A percentile compares a stretch with the other conserved stretches of the same genome.
These are phyloP conservation scores for Pipra filicauda DNA, from an alignment of 2,113 vertebrate genomes.

Conservation along the genomic window DNA sequence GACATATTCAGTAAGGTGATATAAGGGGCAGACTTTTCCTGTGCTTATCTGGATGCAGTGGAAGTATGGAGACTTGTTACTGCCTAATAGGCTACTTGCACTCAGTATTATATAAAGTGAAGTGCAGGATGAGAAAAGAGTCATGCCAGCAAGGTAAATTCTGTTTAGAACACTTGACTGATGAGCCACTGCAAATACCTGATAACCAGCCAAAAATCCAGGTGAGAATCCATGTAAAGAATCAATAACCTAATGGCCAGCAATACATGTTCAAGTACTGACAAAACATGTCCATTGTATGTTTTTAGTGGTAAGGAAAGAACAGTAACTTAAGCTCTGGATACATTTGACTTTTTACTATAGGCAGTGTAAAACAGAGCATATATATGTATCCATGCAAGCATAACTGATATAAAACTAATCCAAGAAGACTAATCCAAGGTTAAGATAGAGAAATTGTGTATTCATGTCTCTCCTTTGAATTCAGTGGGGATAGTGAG, in stretches of 20 bases:
- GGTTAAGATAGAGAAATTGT: background rate
- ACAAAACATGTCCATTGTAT: background rate
- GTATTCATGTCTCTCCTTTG: background rate
- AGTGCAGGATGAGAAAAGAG: background rate
- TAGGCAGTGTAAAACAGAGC: background rate
- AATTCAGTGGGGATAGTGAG: background rate
- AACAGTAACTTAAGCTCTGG: background rate
- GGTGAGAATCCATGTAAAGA: background rate
- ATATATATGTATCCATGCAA: background rate
- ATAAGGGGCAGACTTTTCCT: background rate
- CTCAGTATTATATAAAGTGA: background rate
- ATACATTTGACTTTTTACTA: background rate
- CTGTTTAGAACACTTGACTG: background rate
- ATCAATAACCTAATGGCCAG: background rate
- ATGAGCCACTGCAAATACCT: background rate
- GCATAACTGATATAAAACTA: background rate
- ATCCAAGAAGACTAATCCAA: background rate
- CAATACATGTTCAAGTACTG: background rate
- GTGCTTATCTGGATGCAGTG: background rate
- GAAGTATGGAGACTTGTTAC: background rate
- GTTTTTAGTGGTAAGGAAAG: background rate
- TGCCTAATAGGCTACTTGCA: background rate
- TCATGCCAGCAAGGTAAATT: background rate
- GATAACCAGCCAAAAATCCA: background rate
- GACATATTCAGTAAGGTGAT: background rate